These are phyloP conservation scores for Alces alces DNA, from an alignment of 2,113 vertebrate genomes.

Conservation along the genomic window DNA sequence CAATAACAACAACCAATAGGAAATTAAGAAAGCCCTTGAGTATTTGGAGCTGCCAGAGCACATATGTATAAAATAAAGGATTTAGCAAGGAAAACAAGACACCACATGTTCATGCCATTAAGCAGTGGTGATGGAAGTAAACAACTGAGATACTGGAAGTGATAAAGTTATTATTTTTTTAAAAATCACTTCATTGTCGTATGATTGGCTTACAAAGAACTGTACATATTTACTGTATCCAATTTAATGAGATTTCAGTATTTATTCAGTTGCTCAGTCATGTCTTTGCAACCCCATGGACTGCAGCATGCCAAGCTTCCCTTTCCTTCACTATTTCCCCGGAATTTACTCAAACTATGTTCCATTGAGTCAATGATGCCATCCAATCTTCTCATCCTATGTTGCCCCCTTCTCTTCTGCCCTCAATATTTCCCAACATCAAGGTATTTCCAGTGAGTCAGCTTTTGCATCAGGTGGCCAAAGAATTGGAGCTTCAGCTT, in stretches of 20 bases:
- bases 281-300: too few relatives aligned
- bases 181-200: background rate
- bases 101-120: background rate
- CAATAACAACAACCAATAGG: background rate
- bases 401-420: too few relatives aligned
- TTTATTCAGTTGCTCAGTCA: too few relatives aligned
- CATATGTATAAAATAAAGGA: background rate
- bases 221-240: background rate
- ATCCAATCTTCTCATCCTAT: too few relatives aligned
- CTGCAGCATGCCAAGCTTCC: too few relatives aligned
- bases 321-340: too few relatives aligned
- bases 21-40: background rate
- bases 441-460: too few relatives aligned
- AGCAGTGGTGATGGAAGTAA: background rate
- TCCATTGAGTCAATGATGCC: too few relatives aligned
- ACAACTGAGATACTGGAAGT: background rate
- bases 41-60: background rate
- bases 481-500: too few relatives aligned
- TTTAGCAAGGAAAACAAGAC: background rate
- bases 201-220: background rate
- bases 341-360: too few relatives aligned
- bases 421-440: too few relatives aligned
- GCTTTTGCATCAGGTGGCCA: too few relatives aligned
- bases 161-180: background rate
- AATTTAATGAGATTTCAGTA: background rate